phyloP scores from a whole-genome alignment of 2,888 invertebrate species.

The Hipparchia sbordonii region DNA sequence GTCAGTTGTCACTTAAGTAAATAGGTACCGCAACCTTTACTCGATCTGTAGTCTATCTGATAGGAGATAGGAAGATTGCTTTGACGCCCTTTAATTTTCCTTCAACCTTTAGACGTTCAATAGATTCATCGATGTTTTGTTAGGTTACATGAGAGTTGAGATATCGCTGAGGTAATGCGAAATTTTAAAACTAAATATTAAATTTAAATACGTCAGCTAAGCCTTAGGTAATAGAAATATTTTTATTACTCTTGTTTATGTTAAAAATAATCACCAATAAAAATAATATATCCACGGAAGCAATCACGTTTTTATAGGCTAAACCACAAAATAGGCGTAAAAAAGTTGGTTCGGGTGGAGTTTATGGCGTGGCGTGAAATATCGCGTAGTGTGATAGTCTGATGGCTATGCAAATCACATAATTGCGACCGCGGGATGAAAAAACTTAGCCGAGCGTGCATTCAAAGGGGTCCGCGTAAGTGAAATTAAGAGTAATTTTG shows the following conservation, averaged over 20 bases:
- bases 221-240: not conserved
- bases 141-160: too few relatives aligned
- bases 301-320: slow-evolving; percentile 39
- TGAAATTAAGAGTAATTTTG: slow-evolving; percentile 33
- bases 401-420: slow-evolving; percentile 66
- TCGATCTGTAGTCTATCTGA: not conserved
- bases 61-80: too few relatives aligned
- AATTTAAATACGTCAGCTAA: too few relatives aligned
- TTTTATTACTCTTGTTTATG: slow-evolving; percentile 8
- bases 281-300: slow-evolving; percentile 23
- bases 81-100: too few relatives aligned
- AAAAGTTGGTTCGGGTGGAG: slow-evolving; percentile 41
- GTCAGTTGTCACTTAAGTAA: slow-evolving; percentile 17
- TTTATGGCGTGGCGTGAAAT: slow-evolving; percentile 43
- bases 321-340: slow-evolving; percentile 45
- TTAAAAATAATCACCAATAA: slow-evolving; percentile 19
- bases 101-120: too few relatives aligned
- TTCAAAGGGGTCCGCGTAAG: slow-evolving; percentile 29
- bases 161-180: too few relatives aligned
- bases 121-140: too few relatives aligned
- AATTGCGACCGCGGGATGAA: slow-evolving; percentile 54
- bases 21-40: not conserved
- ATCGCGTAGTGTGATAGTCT: slow-evolving; percentile 48
- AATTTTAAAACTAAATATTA: not conserved
- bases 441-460: slow-evolving; percentile 38